Percentiles rank a stretch among this genome's conserved stretches.
These are phyloP conservation scores for Eidolon helvum DNA, from an alignment of 2,113 vertebrate species.

Conservation along the genomic window DNA sequence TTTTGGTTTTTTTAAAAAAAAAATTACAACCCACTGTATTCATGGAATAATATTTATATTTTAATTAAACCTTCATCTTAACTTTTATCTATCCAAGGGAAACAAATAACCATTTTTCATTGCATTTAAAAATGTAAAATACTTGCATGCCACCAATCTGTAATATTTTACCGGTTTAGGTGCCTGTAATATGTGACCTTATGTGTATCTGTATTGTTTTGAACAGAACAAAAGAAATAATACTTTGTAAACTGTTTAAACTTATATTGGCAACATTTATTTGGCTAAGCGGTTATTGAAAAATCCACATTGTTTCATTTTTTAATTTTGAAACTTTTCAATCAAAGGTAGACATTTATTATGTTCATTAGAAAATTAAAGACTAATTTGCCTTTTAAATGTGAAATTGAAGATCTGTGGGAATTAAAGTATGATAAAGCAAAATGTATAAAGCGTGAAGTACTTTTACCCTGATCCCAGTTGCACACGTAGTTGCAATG, in stretches of 20 bases:
- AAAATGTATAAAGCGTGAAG: constrained; percentile 37
- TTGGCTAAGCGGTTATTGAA: constrained; percentile 32
- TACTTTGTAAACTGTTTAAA: constrained; percentile 44
- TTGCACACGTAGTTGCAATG: neutral
- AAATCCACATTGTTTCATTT: constrained; percentile 37
- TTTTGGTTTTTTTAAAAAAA: constrained; percentile 40
- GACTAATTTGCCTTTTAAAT: constrained; percentile 54
- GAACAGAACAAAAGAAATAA: constrained; percentile 53
- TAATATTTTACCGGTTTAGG: constrained; percentile 25
- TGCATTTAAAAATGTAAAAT: constrained; percentile 68
- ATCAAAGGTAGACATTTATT: constrained; percentile 17
- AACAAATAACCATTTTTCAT: constrained; percentile 46
- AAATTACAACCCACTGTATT: neutral
- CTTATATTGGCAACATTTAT: constrained; percentile 28
- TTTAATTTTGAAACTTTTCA: constrained; percentile 19
- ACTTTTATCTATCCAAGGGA: constrained; percentile 37
- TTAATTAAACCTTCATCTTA: constrained; percentile 58
- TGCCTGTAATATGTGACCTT: constrained; percentile 51
- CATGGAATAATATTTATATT: constrained; percentile 60
- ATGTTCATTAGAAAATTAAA: constrained; percentile 35
- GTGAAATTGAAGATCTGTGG: constrained; percentile 52
- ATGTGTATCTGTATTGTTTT: constrained; percentile 44
- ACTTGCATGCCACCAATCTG: constrained; percentile 63
- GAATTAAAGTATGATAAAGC: constrained; percentile 34
- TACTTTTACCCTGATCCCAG: neutral